These are phyloP conservation scores for Oxyscelio sp. DNA, from an alignment of 2,888 invertebrate species.

Conservation along the genomic window DNA sequence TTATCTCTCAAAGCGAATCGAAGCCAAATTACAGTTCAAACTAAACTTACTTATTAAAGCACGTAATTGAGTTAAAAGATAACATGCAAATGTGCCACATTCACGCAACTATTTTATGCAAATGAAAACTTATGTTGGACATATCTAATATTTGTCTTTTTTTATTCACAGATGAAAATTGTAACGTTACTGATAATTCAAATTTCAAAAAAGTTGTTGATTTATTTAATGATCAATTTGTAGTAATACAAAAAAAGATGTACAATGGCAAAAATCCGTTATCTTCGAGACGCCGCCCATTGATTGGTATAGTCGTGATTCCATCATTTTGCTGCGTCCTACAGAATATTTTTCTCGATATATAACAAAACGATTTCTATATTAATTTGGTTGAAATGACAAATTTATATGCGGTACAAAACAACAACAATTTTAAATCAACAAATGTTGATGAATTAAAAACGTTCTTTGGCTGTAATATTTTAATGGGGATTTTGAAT, in stretches of 20 bases:
- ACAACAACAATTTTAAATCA: slow-evolving; percentile 25
- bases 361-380: slow-evolving; percentile 15
- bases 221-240: too few species aligned
- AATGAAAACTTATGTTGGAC: background rate
- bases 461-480: slow-evolving; percentile 19
- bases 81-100: background rate
- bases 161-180: too few species aligned
- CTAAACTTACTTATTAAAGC: background rate
- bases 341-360: slow-evolving; percentile 20
- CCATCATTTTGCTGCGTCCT: background rate
- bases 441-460: slow-evolving; percentile 32
- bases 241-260: too few species aligned
- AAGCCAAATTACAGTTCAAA: background rate
- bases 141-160: too few species aligned
- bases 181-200: too few species aligned
- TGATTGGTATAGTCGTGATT: slow-evolving; percentile 12
- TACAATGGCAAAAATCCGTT: too few species aligned
- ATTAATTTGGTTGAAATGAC: slow-evolving; percentile 36
- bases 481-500: slow-evolving; percentile 31
- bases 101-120: background rate
- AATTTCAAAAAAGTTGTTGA: too few species aligned
- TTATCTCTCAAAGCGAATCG: background rate
- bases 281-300: slow-evolving; percentile 25
- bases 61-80: background rate
- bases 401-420: slow-evolving; percentile 33